Evolutionary conservation across 1,140 invertebrate genomes (phyloP).

Genomic region (Drosophila erecta): DNA sequence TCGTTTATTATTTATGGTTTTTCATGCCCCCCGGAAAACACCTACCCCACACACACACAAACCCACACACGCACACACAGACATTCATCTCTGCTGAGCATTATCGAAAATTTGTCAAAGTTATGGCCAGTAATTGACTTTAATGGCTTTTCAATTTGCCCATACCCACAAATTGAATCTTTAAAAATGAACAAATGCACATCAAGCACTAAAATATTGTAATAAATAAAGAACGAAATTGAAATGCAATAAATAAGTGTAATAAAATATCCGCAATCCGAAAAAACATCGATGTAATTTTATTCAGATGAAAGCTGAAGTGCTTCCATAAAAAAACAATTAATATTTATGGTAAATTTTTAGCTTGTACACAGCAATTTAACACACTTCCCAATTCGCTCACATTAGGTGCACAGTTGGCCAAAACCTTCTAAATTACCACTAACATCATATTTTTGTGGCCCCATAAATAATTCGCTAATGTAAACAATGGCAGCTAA

Average conservation of each 20-base stretch:
- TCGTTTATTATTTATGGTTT: slow-evolving; percentile 71
- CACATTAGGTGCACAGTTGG: background rate
- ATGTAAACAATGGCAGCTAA: slow-evolving; percentile 7
- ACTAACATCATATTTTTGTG: background rate
- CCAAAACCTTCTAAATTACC: slow-evolving; percentile 7
- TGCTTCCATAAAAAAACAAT: background rate
- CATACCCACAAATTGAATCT: slow-evolving; percentile 7
- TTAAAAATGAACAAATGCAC: slow-evolving; percentile 9
- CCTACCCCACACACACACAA: too few relatives aligned
- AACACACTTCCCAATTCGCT: background rate
- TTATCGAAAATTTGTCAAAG: slow-evolving; percentile 64
- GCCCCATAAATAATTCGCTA: slow-evolving; percentile 6
- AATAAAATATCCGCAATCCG: slow-evolving; percentile 34
- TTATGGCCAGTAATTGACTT: slow-evolving; percentile 64
- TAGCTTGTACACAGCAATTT: background rate
- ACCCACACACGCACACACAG: background rate
- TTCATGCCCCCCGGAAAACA: slow-evolving; percentile 27
- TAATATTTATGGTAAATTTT: too few relatives aligned
- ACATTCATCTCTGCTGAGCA: slow-evolving; percentile 29
- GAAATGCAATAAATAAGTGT: slow-evolving; percentile 63
- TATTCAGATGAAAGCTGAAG: slow-evolving; percentile 1
- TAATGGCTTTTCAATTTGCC: slow-evolving; percentile 64
- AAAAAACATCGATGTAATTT: slow-evolving; percentile 43
- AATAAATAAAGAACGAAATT: slow-evolving; percentile 51
- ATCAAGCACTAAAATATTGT: slow-evolving; percentile 45